Percentiles rank a stretch among this genome's conserved stretches.
Evolutionary conservation across 2,888 invertebrate species (phyloP).

Genomic region (Stenolophus ochropezus): DNA sequence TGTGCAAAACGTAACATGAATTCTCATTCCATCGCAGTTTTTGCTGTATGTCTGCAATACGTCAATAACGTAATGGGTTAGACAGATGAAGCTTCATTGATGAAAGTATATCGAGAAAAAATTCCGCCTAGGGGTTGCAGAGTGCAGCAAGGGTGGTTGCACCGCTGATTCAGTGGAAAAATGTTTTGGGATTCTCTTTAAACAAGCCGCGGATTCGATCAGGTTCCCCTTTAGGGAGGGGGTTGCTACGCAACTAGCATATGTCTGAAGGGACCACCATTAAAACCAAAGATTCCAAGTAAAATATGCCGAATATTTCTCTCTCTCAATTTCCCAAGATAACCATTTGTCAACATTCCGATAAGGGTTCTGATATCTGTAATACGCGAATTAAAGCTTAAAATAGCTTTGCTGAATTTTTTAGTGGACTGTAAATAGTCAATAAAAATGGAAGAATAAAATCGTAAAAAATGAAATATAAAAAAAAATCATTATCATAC

Average conservation of each 20-base stretch:
- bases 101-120: not conserved
- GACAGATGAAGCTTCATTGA: not conserved
- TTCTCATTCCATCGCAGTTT: too few species aligned
- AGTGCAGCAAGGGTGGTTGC: not conserved
- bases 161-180: slow-evolving; percentile 17
- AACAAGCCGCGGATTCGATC: slow-evolving; percentile 14
- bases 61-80: not conserved
- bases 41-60: too few species aligned
- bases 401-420: too few species aligned
- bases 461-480: too few species aligned
- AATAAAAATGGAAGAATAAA: too few species aligned
- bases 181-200: slow-evolving; percentile 30
- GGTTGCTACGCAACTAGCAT: slow-evolving; percentile 32
- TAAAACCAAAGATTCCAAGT: slow-evolving; percentile 23
- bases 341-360: not conserved
- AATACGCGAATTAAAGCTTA: too few species aligned
- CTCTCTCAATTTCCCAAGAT: not conserved
- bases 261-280: slow-evolving; percentile 17
- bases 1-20: too few species aligned
- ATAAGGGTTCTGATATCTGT: not conserved
- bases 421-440: too few species aligned
- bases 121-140: not conserved
- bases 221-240: slow-evolving; percentile 1
- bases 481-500: too few species aligned
- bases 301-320: slow-evolving; percentile 23